Evolutionary conservation across 2,797 vertebrate species (phyloP).

Genomic region (Bucorvus abyssinicus): DNA sequence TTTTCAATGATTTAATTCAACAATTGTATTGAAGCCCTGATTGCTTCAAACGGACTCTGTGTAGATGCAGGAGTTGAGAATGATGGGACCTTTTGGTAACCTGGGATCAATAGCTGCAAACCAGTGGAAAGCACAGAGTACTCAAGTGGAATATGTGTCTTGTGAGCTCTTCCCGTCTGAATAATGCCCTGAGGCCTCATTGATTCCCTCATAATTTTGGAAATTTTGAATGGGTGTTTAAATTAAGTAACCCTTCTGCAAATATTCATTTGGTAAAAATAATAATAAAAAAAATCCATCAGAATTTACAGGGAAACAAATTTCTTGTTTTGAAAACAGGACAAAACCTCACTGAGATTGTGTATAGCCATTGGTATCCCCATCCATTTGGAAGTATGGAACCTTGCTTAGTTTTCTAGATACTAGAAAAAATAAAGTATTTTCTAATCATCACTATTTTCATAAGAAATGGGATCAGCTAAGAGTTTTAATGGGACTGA

Average conservation of each 20-base stretch:
- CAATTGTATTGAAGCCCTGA: not conserved
- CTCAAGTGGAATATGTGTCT: not conserved
- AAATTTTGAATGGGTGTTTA: not conserved
- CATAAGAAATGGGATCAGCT: not conserved
- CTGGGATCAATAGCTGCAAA: slow-evolving; percentile 11
- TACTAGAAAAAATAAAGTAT: not conserved
- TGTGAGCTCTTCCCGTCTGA: not conserved
- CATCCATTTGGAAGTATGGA: not conserved
- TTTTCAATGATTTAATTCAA: not conserved
- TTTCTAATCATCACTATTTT: not conserved
- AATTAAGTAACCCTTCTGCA: not conserved
- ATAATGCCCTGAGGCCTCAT: not conserved
- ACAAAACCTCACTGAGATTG: not conserved
- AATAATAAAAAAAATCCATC: not conserved
- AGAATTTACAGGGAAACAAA: not conserved
- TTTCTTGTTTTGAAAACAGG: not conserved
- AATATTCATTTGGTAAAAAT: not conserved
- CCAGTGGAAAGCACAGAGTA: not conserved
- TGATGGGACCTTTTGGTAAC: slow-evolving; percentile 13
- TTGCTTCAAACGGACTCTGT: not conserved
- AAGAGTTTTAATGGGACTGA: not conserved
- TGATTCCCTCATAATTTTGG: not conserved
- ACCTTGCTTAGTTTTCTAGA: not conserved
- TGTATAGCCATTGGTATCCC: not conserved
- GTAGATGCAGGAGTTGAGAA: not conserved